phyloP scores from a whole-genome alignment of 2,888 invertebrate genomes.

The Mongoloraphidia duomilia region DNA sequence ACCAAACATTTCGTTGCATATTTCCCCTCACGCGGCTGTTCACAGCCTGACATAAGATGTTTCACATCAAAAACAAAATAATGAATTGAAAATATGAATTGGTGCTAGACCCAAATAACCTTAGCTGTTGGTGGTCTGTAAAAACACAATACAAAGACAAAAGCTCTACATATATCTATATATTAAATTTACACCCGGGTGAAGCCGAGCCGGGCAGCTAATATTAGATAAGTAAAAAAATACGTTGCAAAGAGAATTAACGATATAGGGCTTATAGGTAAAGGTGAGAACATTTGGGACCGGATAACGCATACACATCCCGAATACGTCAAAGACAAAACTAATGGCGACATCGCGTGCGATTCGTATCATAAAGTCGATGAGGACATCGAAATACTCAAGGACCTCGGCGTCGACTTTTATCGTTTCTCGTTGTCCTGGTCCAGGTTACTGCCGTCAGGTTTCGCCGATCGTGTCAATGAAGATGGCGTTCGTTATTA shows the following conservation, averaged over 20 bases:
- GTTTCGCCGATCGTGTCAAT: slow-evolving; percentile 25
- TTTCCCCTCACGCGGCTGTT: too few relatives aligned
- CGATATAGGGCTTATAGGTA: slow-evolving; percentile 23
- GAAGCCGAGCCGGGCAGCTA: too few relatives aligned
- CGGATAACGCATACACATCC: slow-evolving; percentile 27
- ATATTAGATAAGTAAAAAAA: too few relatives aligned
- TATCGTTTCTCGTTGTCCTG: slow-evolving; percentile 46
- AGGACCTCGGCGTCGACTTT: slow-evolving; percentile 24
- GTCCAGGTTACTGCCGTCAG: slow-evolving; percentile 42
- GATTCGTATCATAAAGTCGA: slow-evolving; percentile 21
- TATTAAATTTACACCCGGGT: too few relatives aligned
- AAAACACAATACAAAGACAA: too few relatives aligned
- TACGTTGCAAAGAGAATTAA: neutral
- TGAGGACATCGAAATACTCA: slow-evolving; percentile 18
- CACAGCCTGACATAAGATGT: too few relatives aligned
- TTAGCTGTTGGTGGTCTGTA: too few relatives aligned
- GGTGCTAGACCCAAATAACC: too few relatives aligned
- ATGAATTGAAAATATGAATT: too few relatives aligned
- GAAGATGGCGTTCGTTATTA: slow-evolving; percentile 37
- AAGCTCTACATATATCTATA: too few relatives aligned
- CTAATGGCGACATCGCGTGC: slow-evolving; percentile 21
- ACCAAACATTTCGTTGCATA: too few relatives aligned
- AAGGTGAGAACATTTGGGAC: slow-evolving; percentile 39
- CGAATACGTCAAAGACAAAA: slow-evolving; percentile 17
- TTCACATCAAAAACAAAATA: too few relatives aligned